phyloP scores from a whole-genome alignment of 2,113 vertebrate genomes.

The Taurulus bubalis region DNA sequence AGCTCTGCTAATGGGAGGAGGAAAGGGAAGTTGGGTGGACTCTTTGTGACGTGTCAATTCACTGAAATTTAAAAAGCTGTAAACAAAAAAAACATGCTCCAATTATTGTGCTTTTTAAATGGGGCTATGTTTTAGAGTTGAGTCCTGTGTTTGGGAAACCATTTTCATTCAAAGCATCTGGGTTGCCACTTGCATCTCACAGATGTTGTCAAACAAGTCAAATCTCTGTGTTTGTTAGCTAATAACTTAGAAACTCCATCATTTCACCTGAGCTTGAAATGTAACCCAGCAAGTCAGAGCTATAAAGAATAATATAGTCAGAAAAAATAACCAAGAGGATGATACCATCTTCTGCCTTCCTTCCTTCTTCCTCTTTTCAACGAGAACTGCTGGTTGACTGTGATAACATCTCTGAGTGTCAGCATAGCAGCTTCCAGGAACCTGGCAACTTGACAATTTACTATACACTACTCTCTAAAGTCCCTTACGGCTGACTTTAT shows the following conservation, averaged over 20 bases:
- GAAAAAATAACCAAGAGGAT: constrained; percentile 65
- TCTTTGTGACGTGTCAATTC: constrained; percentile 66
- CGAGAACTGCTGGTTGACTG: constrained; percentile 28
- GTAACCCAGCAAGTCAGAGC: constrained; percentile 35
- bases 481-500: constrained; percentile 8
- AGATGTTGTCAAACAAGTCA: constrained; percentile 21
- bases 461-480: background rate
- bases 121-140: constrained; percentile 5
- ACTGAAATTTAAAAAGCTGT: constrained; percentile 35
- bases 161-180: constrained; percentile 33
- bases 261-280: constrained; percentile 35
- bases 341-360: constrained; percentile 60
- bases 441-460: constrained; percentile 54
- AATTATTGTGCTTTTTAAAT: constrained; percentile 52
- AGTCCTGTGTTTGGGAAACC: constrained; percentile 18
- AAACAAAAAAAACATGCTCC: constrained; percentile 30
- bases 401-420: constrained; percentile 69
- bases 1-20: constrained; percentile 62
- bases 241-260: constrained; percentile 32
- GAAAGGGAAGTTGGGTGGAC: constrained; percentile 26
- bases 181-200: constrained; percentile 14
- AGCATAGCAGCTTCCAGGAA: constrained; percentile 47
- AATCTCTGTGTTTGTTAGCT: constrained; percentile 27
- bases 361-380: constrained; percentile 58
- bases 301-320: constrained; percentile 36